These are phyloP conservation scores for Pheosia tremula DNA, from an alignment of 2,888 invertebrate genomes.

Conservation along the genomic window DNA sequence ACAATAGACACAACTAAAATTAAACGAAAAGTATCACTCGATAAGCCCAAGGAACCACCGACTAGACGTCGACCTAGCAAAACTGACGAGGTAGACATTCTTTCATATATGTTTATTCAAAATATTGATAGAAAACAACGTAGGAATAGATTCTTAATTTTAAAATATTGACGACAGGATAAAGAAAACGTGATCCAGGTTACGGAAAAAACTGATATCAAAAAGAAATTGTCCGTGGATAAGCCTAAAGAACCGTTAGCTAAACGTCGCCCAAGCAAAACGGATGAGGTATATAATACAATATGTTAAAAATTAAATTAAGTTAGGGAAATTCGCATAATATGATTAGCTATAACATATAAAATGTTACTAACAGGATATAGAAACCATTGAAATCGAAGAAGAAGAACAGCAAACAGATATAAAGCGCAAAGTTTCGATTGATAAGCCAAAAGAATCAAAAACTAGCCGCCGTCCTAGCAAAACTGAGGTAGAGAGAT, in stretches of 20 bases:
- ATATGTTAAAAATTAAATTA: neutral
- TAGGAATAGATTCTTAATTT: neutral
- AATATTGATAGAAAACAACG: neutral
- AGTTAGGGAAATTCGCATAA: neutral
- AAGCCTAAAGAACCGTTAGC: neutral
- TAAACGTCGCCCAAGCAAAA: neutral
- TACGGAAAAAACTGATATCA: neutral
- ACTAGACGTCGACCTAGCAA: conserved; percentile 50
- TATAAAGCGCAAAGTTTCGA: neutral
- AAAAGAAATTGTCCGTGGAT: neutral
- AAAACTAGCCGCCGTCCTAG: neutral
- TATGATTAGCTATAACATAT: neutral
- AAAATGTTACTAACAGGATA: neutral
- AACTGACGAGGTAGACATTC: conserved; percentile 19
- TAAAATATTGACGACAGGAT: neutral
- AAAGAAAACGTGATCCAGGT: neutral
- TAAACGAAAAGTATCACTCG: conserved; percentile 39
- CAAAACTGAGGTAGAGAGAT: neutral
- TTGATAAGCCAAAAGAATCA: conserved; percentile 3
- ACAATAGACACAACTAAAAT: conserved; percentile 34
- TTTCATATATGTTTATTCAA: neutral
- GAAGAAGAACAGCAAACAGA: neutral
- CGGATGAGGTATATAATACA: neutral
- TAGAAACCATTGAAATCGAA: neutral
- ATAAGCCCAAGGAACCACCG: conserved; percentile 45